Conservation (phyloP, 2,113 vertebrate genomes). For the Pterocles gutturalis region DNA sequence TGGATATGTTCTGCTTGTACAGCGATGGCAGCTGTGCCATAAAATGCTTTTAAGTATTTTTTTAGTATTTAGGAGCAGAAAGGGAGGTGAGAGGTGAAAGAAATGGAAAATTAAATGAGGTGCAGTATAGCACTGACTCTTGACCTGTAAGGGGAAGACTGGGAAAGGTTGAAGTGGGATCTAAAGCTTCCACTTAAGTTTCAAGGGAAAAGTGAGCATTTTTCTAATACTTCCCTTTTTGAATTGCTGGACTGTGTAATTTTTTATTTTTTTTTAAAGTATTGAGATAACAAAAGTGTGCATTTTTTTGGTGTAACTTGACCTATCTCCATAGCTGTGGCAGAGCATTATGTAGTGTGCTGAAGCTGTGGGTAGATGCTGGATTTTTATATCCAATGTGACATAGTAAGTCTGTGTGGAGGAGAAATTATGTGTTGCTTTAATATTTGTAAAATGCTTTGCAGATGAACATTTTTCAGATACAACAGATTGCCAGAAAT, state of each 20-base stretch:
- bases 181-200: neutral
- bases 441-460: neutral
- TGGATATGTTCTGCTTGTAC: neutral
- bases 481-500: neutral
- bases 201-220: neutral
- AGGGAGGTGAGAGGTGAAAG: neutral
- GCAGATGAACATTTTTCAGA: neutral
- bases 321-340: neutral
- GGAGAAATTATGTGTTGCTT: neutral
- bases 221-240: neutral
- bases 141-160: neutral
- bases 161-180: neutral
- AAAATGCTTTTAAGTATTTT: neutral
- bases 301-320: neutral
- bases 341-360: neutral
- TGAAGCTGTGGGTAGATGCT: neutral
- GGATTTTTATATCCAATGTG: rapidly evolving
- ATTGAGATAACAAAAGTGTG: neutral
- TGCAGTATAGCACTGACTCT: neutral
- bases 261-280: neutral
- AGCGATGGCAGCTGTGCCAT: rapidly evolving
- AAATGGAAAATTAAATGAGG: neutral
- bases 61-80: neutral
- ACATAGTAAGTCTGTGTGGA: neutral
- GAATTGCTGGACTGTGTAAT: neutral